Percentiles rank a stretch among this genome's conserved stretches.
phyloP scores from a whole-genome alignment of 2,113 vertebrate genomes.

The Mustela nigripes region DNA sequence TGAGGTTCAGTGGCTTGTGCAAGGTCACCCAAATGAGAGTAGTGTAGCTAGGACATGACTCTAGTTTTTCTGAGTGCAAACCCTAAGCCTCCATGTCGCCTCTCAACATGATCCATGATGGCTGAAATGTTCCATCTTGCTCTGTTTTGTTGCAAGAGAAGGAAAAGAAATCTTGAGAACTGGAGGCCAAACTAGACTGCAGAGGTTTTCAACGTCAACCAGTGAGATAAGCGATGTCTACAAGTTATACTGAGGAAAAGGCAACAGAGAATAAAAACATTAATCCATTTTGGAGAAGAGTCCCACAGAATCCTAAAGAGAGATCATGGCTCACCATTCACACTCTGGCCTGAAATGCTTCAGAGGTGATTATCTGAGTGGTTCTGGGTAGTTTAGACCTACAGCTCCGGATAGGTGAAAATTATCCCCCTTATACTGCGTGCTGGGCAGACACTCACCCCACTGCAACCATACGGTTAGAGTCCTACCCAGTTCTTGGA shows the following conservation, averaged over 20 bases:
- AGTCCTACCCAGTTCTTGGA: background rate
- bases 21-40: background rate
- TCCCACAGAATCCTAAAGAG: background rate
- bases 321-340: background rate
- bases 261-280: background rate
- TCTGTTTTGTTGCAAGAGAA: background rate
- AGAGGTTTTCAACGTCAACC: background rate
- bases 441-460: fast-evolving
- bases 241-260: background rate
- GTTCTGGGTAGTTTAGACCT: conserved; percentile 18
- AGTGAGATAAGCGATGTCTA: background rate
- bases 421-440: background rate
- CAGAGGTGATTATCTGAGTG: background rate
- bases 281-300: background rate
- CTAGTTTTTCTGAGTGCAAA: background rate
- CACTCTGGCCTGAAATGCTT: background rate
- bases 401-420: fast-evolving
- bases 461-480: background rate
- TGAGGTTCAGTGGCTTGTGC: background rate
- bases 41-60: background rate
- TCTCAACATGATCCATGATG: background rate
- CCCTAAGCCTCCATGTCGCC: fast-evolving
- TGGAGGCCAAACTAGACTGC: background rate
- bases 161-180: conserved; percentile 18
- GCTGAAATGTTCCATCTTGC: background rate